phyloP scores from a whole-genome alignment of 1,140 invertebrate species.

The Chymomyza costata region DNA sequence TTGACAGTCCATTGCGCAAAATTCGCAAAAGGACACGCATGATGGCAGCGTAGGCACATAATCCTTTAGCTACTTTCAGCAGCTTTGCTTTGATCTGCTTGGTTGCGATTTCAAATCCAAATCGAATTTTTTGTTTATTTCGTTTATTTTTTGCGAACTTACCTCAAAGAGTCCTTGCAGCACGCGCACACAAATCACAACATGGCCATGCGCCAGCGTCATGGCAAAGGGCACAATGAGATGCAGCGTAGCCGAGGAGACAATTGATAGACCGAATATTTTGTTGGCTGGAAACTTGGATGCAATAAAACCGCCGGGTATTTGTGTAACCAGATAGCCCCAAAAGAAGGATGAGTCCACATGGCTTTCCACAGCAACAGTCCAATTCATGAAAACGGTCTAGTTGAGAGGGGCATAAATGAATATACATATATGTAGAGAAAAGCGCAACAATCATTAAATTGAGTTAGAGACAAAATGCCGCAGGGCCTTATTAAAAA shows the following conservation, averaged over 20 bases:
- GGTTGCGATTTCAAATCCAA: too few species aligned
- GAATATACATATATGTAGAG: too few species aligned
- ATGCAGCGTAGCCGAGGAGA: constrained; percentile 93
- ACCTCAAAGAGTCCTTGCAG: constrained; percentile 98
- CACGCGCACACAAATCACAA: constrained; percentile 92
- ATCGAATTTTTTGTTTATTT: constrained; percentile 52
- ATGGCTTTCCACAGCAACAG: constrained; percentile 90
- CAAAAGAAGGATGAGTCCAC: constrained; percentile 99
- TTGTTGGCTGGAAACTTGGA: constrained; percentile 97
- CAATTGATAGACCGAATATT: constrained; percentile 98
- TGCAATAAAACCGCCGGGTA: constrained; percentile 98
- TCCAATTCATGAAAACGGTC: constrained; percentile 89
- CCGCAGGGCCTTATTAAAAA: constrained; percentile 70
- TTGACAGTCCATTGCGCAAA: constrained; percentile 4
- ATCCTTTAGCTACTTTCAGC: constrained; percentile 32
- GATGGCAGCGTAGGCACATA: constrained; percentile 36
- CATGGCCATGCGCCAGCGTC: constrained; percentile 79
- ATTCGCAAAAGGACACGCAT: not conserved
- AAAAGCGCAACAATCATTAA: constrained; percentile 5
- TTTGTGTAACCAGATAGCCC: constrained; percentile 98
- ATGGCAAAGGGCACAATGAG: constrained; percentile 94
- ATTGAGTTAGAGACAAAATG: constrained; percentile 15
- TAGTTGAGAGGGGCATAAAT: constrained; percentile 76
- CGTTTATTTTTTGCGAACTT: constrained; percentile 70
- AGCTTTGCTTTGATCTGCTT: constrained; percentile 61